Base-by-base conservation (phyloP, 2,797 vertebrate genomes). In the Artibeus lituratus region DNA sequence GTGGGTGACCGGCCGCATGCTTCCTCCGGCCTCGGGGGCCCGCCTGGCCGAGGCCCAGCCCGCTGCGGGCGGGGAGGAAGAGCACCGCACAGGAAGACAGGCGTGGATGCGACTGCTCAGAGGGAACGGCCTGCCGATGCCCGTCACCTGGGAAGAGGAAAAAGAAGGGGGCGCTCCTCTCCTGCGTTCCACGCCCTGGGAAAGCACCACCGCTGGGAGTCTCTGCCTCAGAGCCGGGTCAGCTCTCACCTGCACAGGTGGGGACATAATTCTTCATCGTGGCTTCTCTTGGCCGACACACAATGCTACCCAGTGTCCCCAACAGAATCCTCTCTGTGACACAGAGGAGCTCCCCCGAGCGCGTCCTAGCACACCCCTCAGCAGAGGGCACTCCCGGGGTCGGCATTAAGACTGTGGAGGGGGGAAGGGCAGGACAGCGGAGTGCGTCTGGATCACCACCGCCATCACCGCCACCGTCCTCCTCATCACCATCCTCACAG, bases 201-300 rank as follows among this genome's bases (percentile, higher is more conserved):
- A 90, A 53, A 35, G n/a, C n/a, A 8, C 62, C 26, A 1, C 7
- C 1, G 0, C 9, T 11, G 1, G 4, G 32, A 29, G 3, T 15
- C 44, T n/a, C 4, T 1, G 15, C n/a, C 9, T 3, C 4, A 12
- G 49, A 67, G 14, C 44, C 44, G 47, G 2, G 8, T 24, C 32
- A 8, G 19, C 32, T 59, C 65, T 51, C 22, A 1, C 14, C 24
- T 10, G 57, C 59, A 49, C 42, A 32, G 7, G 1, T 0, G 12
- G 14, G 29, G 84, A 35, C 19, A 29, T 35, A 24, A 39, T 10
- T 42, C 81, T 67, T 74, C 42, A 26, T 7, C 10, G 2, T 8
- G 39, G 39, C 16, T 55, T n/a, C 32, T 35, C 87, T 32, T 16
- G 10, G 18, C 32, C 53, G 42, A 62, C 37, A 57, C 59, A 35